phyloP scores from a whole-genome alignment of 2,797 vertebrate species.

The Orientallactaga sibirica region DNA sequence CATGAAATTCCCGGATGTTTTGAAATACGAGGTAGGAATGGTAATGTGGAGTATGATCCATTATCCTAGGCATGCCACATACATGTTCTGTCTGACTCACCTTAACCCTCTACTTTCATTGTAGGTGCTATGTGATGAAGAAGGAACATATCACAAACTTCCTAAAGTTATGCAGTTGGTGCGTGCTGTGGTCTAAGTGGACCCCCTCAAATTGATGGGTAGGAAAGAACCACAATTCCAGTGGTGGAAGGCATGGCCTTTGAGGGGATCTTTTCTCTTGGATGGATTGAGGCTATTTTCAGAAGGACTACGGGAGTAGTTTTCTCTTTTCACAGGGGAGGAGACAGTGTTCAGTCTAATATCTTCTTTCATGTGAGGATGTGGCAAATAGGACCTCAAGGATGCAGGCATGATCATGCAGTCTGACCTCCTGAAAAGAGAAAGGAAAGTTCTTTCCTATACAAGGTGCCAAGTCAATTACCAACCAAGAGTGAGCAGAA shows the following conservation, averaged over 20 bases:
- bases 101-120: no score
- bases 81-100: not conserved
- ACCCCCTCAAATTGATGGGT: accelerated
- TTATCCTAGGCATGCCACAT: accelerated
- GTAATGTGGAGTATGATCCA: not conserved
- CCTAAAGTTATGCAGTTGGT: not conserved
- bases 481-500: not conserved
- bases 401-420: not conserved
- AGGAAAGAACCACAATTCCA: accelerated
- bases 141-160: not conserved
- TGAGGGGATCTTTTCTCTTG: not conserved
- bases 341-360: no score
- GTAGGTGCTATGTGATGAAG: not conserved
- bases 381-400: accelerated
- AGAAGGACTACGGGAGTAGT: accelerated
- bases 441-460: no score
- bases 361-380: not conserved
- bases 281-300: not conserved
- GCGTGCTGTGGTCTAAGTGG: no score
- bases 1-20: not conserved
- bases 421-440: not conserved
- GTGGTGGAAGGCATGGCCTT: not conserved
- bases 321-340: not conserved
- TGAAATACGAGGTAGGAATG: not conserved
- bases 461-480: not conserved